These are phyloP conservation scores for Drosophila triauraria DNA, from an alignment of 1,140 invertebrate species.

Conservation along the genomic window DNA sequence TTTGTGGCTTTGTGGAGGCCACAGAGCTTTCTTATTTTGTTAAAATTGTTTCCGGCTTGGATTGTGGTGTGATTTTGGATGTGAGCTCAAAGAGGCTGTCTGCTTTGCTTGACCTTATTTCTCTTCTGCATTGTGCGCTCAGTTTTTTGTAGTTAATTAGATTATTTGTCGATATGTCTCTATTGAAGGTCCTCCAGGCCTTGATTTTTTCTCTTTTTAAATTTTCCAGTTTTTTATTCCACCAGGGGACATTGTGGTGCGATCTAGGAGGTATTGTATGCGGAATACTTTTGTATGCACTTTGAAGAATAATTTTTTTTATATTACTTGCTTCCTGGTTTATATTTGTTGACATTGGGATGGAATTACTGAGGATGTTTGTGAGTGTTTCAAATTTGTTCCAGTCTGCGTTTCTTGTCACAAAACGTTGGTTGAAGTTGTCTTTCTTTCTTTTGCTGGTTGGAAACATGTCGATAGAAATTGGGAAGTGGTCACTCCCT, in stretches of 20 bases:
- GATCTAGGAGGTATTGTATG: no score
- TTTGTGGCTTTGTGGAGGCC: neutral
- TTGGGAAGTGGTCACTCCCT: neutral
- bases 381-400: neutral
- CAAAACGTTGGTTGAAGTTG: neutral
- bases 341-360: no score
- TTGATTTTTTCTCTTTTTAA: no score
- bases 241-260: no score
- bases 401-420: neutral
- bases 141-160: constrained; percentile 1
- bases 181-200: neutral
- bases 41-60: neutral
- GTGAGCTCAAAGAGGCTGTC: neutral
- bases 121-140: neutral
- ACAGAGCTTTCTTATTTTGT: neutral
- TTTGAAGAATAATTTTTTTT: no score
- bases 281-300: no score
- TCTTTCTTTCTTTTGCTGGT: neutral
- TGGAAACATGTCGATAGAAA: neutral
- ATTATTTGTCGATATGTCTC: neutral
- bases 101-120: neutral
- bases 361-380: neutral
- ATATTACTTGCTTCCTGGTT: no score
- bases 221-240: neutral
- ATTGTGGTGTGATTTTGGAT: neutral